Evolutionary conservation across 2,113 vertebrate species (phyloP), one percentile per base, ranked within the genome.

Genomic region (Eupsittula cactorum): DNA sequence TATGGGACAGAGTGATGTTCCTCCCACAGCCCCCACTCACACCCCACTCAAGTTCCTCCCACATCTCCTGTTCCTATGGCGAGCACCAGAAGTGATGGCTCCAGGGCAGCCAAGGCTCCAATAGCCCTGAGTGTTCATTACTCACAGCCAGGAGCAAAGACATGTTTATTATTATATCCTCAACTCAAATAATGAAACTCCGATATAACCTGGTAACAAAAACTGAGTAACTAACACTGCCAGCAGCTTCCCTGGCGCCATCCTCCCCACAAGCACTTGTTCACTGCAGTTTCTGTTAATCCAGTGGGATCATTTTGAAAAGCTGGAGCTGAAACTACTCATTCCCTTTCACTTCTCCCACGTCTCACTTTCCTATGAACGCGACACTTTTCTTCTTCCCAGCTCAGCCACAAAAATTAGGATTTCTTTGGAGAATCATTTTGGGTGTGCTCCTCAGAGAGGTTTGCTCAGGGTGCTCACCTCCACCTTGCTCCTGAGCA

Each of bases 311-410:
- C 41, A 65, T 68, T 91, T 49, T 15, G 74, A 55, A 86, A 75
- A 92, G 55, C 27, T 4, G 16, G 70, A 88, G 65, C n/a, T 0
- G 0, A 70, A 84, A 75, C 52, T 28, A 25, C n/a, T 82, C 18
- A 10, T 16, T 75, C 67, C 70, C 35, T 73, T 53, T 68, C 62
- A 10, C 44, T 73, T 64, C 86, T 91, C 76, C 83, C 69, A 59
- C 50, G 0, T 37, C 57, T 71, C 1, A 0, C 82, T 39, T 29
- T n/a, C 42, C 59, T 20, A 12, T 0, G 1, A 88, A 33, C 0
- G 0, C 14, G 35, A 50, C 2, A 1, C 46, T 27, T 87, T 87
- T 24, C n/a, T 19, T 33, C 42, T 60, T 75, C 47, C 85, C 67
- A 65, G 39, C 57, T 80, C 50, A 68, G 79, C 52, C 80, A 27